phyloP scores from a whole-genome alignment of 53 echinoderm and acorn worm genomes.

The Paelopatides confundens region DNA sequence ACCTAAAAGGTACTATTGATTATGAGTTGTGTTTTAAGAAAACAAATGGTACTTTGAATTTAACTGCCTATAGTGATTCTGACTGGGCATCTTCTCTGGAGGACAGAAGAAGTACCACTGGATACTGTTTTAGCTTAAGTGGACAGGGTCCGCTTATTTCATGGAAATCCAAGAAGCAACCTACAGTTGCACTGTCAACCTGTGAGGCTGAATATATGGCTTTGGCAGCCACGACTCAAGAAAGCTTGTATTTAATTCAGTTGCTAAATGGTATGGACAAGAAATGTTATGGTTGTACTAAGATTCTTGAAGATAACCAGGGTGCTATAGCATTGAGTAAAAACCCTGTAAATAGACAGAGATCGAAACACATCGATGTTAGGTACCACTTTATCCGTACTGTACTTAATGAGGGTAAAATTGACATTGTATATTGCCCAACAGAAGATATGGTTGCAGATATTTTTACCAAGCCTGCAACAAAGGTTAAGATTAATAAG shows the following conservation, averaged over 20 bases:
- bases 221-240: neutral
- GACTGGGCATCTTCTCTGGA: conserved; percentile 22
- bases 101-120: conserved; percentile 41
- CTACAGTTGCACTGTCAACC: neutral
- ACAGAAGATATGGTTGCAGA: neutral
- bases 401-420: neutral
- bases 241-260: conserved; percentile 3
- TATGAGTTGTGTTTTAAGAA: neutral
- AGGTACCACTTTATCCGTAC: neutral
- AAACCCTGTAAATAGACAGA: conserved; percentile 28
- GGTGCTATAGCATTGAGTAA: conserved; percentile 37
- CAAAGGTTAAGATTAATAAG: neutral
- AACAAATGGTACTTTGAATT: neutral
- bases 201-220: conserved; percentile 21
- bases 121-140: conserved; percentile 33
- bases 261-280: conserved; percentile 25
- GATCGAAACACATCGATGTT: conserved; percentile 41
- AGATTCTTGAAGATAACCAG: conserved; percentile 35
- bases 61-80: neutral
- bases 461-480: conserved; percentile 17
- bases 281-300: neutral
- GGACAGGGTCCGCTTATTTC: conserved; percentile 29
- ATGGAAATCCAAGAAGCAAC: conserved; percentile 34
- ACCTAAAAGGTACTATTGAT: neutral
- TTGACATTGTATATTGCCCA: conserved; percentile 14